Percentiles rank a stretch among this genome's conserved stretches.
phyloP scores from a whole-genome alignment of 2,797 vertebrate genomes.

The Galaxias olidus region DNA sequence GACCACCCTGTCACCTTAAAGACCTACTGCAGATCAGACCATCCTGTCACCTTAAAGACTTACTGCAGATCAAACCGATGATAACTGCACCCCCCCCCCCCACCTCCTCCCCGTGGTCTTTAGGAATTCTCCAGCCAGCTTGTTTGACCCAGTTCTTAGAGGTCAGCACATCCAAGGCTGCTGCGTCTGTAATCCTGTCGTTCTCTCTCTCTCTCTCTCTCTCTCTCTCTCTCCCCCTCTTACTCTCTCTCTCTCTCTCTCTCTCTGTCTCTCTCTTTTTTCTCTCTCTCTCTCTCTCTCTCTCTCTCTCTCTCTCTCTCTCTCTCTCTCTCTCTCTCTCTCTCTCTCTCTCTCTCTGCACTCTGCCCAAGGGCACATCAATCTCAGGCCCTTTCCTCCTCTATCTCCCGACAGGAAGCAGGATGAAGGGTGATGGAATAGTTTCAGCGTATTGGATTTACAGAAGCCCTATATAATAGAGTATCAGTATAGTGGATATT shows the following conservation, averaged over 20 bases:
- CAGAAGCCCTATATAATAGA: too few species aligned
- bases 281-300: constrained; percentile 1
- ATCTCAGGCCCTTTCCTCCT: neutral
- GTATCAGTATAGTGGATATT: too few species aligned
- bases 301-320: constrained; percentile 13
- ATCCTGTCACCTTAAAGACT: neutral
- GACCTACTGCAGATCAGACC: constrained; percentile 16
- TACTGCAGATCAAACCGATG: constrained; percentile 15
- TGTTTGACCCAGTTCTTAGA: constrained; percentile 33
- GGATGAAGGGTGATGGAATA: neutral
- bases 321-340: constrained; percentile 1
- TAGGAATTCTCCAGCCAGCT: constrained; percentile 24
- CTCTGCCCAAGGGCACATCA: constrained; percentile 4
- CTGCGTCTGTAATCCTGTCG: constrained; percentile 40
- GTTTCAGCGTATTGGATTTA: too few species aligned
- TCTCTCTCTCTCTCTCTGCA: neutral
- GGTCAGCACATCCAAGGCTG: constrained; percentile 8
- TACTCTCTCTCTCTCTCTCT: constrained; percentile 16
- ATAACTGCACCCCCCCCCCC: constrained; percentile 19
- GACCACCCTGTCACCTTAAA: neutral
- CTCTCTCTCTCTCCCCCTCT: constrained; percentile 23
- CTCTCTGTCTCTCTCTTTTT: too few species aligned
- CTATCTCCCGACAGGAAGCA: neutral
- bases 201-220: neutral
- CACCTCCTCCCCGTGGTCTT: constrained; percentile 8